These are phyloP conservation scores for Syngnathus rostellatus DNA, from an alignment of 2,797 vertebrate species.

Conservation along the genomic window DNA sequence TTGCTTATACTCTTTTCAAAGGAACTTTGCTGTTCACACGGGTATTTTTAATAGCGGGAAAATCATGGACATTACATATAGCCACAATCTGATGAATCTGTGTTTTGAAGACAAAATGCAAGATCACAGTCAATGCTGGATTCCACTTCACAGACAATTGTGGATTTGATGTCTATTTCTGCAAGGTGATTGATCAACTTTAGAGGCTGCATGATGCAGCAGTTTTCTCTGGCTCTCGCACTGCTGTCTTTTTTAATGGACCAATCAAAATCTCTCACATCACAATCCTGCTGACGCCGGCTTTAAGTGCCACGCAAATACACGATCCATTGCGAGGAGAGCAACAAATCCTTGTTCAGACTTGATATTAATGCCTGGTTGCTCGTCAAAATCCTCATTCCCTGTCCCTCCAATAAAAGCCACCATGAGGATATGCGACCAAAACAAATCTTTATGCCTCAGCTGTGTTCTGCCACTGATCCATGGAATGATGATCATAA, in stretches of 20 bases:
- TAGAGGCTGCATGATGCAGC: conserved; percentile 43
- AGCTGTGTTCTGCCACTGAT: not conserved
- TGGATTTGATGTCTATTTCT: conserved; percentile 9
- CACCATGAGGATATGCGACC: not conserved
- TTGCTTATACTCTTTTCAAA: no score
- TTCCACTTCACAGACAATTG: not conserved
- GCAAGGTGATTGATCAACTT: conserved; percentile 32
- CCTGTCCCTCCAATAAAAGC: not conserved
- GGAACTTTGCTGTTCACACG: no score
- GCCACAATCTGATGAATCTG: not conserved
- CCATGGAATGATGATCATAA: not conserved
- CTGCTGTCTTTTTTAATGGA: conserved; percentile 38
- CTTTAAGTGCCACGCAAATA: conserved; percentile 17
- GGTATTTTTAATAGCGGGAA: no score
- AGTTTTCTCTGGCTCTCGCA: conserved; percentile 34
- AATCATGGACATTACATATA: not conserved
- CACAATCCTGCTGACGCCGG: conserved; percentile 43
- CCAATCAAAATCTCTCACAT: conserved; percentile 33
- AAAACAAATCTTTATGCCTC: not conserved
- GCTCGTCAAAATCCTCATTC: not conserved
- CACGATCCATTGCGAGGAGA: not conserved
- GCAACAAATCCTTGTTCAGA: conserved; percentile 2
- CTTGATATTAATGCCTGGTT: not conserved
- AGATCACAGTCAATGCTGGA: not conserved
- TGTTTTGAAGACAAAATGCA: not conserved